These are phyloP conservation scores for Siniperca scherzeri DNA, from an alignment of 2,797 vertebrate genomes.

Conservation along the genomic window DNA sequence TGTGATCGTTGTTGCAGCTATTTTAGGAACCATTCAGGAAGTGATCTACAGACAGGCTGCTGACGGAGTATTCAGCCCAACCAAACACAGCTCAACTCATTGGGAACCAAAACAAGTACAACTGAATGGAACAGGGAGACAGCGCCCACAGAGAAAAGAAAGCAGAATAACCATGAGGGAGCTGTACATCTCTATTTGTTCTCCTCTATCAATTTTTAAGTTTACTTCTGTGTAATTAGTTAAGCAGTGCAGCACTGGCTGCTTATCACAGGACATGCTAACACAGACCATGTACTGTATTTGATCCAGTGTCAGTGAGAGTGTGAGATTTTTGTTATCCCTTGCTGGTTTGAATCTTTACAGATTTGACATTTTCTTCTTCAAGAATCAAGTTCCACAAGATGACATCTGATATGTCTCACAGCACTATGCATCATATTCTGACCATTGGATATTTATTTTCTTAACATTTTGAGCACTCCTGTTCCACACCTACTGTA, in stretches of 20 bases:
- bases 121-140: constrained; percentile 12
- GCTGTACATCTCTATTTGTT: neutral
- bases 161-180: neutral
- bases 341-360: neutral
- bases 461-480: constrained; percentile 2
- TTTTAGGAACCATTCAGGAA: constrained; percentile 85
- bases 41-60: constrained; percentile 77
- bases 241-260: neutral
- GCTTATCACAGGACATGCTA: neutral
- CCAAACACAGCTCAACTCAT: constrained; percentile 54
- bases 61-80: constrained; percentile 62
- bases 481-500: constrained; percentile 5
- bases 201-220: neutral
- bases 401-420: constrained; percentile 3
- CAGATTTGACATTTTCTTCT: constrained; percentile 10
- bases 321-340: neutral
- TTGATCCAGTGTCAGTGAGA: constrained; percentile 9
- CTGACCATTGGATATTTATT: neutral
- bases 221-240: neutral
- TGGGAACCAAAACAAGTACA: constrained; percentile 46
- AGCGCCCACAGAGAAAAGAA: neutral
- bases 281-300: neutral
- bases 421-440: neutral
- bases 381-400: constrained; percentile 9
- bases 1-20: constrained; percentile 81